A percentile compares a stretch with the other conserved stretches of the same genome.
These are phyloP conservation scores for Jaculus jaculus DNA, from an alignment of 2,113 vertebrate genomes.

Conservation along the genomic window DNA sequence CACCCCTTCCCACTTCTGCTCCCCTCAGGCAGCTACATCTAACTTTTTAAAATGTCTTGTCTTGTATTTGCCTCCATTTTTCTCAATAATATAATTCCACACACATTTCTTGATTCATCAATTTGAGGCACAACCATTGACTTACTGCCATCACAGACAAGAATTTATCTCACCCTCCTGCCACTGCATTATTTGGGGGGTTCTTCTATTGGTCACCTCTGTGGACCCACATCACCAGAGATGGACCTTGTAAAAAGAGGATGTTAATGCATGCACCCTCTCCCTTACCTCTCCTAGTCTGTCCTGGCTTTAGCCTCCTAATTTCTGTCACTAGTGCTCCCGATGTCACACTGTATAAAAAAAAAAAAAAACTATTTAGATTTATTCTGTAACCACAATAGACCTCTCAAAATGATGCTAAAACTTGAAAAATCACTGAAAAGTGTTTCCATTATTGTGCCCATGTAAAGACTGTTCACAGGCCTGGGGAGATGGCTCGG, in stretches of 20 bases:
- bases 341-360: not conserved
- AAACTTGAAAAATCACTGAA: constrained; percentile 13
- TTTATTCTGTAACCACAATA: not conserved
- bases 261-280: not conserved
- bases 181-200: constrained; percentile 28
- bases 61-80: constrained; percentile 66
- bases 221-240: not conserved
- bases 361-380: not conserved
- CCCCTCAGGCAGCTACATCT: constrained; percentile 8
- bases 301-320: not conserved
- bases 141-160: constrained; percentile 48
- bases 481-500: too few species aligned
- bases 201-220: not conserved
- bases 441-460: not conserved
- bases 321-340: not conserved
- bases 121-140: constrained; percentile 70
- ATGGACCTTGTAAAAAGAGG: not conserved
- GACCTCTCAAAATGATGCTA: not conserved
- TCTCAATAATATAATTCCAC: constrained; percentile 69
- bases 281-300: not conserved
- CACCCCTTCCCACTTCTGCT: not conserved
- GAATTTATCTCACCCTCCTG: constrained; percentile 59
- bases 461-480: not conserved
- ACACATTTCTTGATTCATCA: constrained; percentile 72
- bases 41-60: constrained; percentile 70